Conservation (phyloP, 2,113 vertebrate species). For the Sitta europaea region DNA sequence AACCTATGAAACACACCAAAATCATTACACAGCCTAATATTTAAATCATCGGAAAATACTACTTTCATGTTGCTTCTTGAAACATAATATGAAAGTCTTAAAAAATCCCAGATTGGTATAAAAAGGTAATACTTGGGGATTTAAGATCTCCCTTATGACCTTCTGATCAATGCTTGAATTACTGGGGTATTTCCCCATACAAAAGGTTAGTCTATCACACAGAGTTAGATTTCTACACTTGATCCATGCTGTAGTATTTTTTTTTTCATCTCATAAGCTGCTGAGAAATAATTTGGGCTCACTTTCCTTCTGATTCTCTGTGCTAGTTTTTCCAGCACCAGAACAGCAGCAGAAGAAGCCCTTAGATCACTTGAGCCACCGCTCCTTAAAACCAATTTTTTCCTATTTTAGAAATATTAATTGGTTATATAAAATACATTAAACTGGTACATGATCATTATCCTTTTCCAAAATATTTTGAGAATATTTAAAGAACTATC, state of each 20-base stretch:
- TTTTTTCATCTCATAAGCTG: not conserved
- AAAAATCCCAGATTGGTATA: not conserved
- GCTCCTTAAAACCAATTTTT: not conserved
- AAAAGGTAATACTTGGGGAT: not conserved
- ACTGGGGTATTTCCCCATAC: not conserved
- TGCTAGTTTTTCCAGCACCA: not conserved
- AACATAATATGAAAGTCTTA: not conserved
- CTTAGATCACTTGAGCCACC: not conserved
- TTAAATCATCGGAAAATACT: not conserved
- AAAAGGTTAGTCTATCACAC: not conserved
- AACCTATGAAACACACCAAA: not conserved
- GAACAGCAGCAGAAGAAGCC: not conserved
- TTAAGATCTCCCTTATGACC: not conserved
- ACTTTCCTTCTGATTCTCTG: not conserved
- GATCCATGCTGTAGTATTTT: not conserved
- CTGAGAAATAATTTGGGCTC: not conserved
- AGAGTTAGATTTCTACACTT: not conserved
- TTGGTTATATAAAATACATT: not conserved
- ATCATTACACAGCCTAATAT: not conserved
- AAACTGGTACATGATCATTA: not conserved
- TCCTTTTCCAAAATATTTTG: not conserved
- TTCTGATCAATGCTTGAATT: not conserved
- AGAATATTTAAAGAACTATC: not conserved
- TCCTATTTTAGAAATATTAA: not conserved
- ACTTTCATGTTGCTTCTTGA: not conserved